Conservation (phyloP, 2,113 vertebrate species). For the Notechis scutatus region DNA sequence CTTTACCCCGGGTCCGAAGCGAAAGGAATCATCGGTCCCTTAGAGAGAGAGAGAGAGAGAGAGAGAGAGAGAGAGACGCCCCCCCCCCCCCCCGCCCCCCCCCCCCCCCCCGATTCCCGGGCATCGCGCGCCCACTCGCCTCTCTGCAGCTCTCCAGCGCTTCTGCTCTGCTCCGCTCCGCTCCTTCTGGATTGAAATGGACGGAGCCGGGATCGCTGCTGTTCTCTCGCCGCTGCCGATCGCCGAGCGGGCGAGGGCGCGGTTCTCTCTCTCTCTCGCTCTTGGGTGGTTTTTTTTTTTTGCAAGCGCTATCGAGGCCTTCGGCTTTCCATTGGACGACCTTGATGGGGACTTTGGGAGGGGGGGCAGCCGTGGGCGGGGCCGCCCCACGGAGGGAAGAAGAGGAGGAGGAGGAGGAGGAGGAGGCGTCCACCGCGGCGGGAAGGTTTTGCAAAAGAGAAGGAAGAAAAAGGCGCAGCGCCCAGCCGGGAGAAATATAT, state of each 20-base stretch:
- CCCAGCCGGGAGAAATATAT: too few relatives aligned
- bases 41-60: too few relatives aligned
- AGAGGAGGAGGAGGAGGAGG: too few relatives aligned
- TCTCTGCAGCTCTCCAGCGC: neutral
- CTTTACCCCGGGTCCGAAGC: neutral
- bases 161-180: neutral
- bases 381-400: neutral
- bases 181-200: neutral
- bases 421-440: neutral
- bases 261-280: neutral
- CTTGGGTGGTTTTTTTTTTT: neutral
- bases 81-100: too few relatives aligned
- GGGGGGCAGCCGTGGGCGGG: neutral
- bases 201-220: neutral
- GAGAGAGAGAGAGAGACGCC: too few relatives aligned
- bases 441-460: too few relatives aligned
- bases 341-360: neutral
- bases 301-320: neutral
- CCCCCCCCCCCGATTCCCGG: neutral
- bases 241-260: neutral
- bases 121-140: neutral
- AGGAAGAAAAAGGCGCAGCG: too few relatives aligned
- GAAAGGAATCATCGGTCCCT: neutral
- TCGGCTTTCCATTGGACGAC: neutral
- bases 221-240: neutral